These are phyloP conservation scores for Amphipyra berbera DNA, from an alignment of 2,888 invertebrate species.

Conservation along the genomic window DNA sequence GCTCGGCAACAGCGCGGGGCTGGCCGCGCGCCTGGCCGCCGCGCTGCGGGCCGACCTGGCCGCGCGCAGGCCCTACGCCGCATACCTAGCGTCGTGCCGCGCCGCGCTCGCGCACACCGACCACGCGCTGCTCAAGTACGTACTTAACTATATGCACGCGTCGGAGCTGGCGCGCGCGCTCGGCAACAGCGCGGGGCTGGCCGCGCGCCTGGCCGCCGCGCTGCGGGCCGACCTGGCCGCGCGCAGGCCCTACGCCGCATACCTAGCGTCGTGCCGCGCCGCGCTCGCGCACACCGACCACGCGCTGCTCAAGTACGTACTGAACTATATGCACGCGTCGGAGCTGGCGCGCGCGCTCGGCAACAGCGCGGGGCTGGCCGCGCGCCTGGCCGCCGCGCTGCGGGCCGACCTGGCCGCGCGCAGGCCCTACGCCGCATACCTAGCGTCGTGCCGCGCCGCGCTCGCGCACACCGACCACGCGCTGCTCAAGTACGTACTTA, in stretches of 20 bases:
- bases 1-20: conserved; percentile 54
- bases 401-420: conserved; percentile 83
- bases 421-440: conserved; percentile 82
- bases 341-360: conserved; percentile 64
- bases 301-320: conserved; percentile 57
- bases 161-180: conserved; percentile 62
- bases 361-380: conserved; percentile 41
- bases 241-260: conserved; percentile 81
- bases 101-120: conserved; percentile 77
- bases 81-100: conserved; percentile 80
- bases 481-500: conserved; percentile 50
- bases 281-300: conserved; percentile 76
- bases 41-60: conserved; percentile 83
- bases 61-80: conserved; percentile 81
- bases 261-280: conserved; percentile 80
- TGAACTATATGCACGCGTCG: conserved; percentile 35
- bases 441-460: conserved; percentile 79
- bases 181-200: conserved; percentile 49
- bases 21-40: conserved; percentile 72
- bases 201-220: conserved; percentile 76
- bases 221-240: conserved; percentile 84
- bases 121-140: conserved; percentile 63
- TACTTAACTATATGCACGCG: conserved; percentile 29
- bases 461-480: conserved; percentile 74
- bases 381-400: conserved; percentile 79